A percentile compares a stretch with the other conserved stretches of the same genome.
These are phyloP conservation scores for Spialia ferax DNA, from an alignment of 2,888 invertebrate genomes.

Conservation along the genomic window DNA sequence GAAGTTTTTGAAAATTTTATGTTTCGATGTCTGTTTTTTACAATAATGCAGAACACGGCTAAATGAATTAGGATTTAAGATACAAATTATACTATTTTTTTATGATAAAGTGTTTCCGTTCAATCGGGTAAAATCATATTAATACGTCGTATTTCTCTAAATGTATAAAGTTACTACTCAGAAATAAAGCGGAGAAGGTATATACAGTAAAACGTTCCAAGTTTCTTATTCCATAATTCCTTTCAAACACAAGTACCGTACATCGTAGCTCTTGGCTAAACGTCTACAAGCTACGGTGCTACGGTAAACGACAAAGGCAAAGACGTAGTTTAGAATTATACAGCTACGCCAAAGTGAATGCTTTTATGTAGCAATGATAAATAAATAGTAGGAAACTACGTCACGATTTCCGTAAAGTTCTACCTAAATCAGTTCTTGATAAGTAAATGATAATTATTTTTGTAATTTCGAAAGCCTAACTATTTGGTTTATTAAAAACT, in stretches of 20 bases:
- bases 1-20: no score
- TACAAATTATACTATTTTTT: no score
- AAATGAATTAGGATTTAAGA: no score
- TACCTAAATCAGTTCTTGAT: neutral
- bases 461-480: no score
- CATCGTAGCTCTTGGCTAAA: conserved; percentile 23
- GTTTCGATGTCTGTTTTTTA: no score
- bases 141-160: neutral
- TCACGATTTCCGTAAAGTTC: neutral
- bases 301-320: conserved; percentile 22
- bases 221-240: conserved; percentile 31
- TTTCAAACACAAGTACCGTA: conserved; percentile 17
- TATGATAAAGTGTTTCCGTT: no score
- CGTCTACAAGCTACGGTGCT: conserved; percentile 24
- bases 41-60: no score
- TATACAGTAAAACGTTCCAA: neutral
- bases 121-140: no score
- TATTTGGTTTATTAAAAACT: no score
- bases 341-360: neutral
- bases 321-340: conserved; percentile 12
- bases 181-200: conserved; percentile 1
- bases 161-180: neutral
- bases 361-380: conserved; percentile 1
- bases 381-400: neutral
- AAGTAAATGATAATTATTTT: no score